Evolutionary conservation across 2,113 vertebrate genomes (phyloP).

Genomic region (Lepus timidus): DNA sequence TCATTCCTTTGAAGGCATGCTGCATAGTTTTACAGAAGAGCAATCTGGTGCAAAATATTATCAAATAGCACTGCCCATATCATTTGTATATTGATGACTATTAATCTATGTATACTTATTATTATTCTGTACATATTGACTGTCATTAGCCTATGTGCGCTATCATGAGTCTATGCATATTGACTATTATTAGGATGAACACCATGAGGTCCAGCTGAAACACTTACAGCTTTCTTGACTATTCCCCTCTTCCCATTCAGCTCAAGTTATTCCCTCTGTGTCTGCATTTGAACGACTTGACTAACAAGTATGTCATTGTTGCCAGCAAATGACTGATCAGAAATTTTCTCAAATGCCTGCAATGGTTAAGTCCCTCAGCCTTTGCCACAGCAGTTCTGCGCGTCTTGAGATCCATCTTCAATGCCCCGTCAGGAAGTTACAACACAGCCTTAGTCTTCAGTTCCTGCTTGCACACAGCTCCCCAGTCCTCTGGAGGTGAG

Average conservation of each 20-base stretch:
- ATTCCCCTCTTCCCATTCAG: neutral
- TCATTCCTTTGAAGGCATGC: neutral
- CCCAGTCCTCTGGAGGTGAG: neutral
- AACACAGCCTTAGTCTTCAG: neutral
- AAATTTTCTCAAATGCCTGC: neutral
- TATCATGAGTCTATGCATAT: neutral
- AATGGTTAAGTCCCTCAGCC: neutral
- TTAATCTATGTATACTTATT: too few species aligned
- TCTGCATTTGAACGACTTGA: neutral
- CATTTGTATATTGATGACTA: neutral
- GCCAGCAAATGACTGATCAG: neutral
- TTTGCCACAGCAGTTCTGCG: neutral
- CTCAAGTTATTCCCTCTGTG: neutral
- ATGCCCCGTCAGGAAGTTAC: fast-evolving
- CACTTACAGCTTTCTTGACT: neutral
- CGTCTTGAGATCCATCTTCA: neutral
- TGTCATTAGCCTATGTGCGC: neutral
- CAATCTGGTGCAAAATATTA: constrained; percentile 7
- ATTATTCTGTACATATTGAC: too few species aligned
- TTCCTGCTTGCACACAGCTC: neutral
- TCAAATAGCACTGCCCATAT: neutral
- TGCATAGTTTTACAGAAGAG: constrained; percentile 41
- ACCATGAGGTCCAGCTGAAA: neutral
- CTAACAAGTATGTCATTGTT: neutral
- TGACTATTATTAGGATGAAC: neutral